Evolutionary conservation across 2,797 vertebrate species (phyloP).

Genomic region (Iguana delicatissima): DNA sequence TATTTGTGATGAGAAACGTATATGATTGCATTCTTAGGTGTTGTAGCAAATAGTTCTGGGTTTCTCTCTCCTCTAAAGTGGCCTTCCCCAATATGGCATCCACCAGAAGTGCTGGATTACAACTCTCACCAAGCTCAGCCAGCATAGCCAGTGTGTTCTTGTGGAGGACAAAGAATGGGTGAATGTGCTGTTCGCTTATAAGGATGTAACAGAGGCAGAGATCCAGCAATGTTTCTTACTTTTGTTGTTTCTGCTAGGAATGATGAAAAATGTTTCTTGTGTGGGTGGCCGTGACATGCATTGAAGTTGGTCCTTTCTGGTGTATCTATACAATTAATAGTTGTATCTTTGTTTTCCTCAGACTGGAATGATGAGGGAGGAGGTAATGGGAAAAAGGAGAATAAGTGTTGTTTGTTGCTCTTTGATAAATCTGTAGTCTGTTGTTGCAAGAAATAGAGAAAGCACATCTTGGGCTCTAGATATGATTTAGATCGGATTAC

Average conservation of each 20-base stretch:
- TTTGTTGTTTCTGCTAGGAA: neutral
- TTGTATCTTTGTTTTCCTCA: neutral
- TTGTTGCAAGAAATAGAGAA: neutral
- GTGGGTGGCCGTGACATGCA: neutral
- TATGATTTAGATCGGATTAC: neutral
- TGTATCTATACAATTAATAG: neutral
- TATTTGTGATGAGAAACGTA: neutral
- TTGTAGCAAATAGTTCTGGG: neutral
- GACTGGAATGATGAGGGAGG: neutral
- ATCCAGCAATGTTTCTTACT: neutral
- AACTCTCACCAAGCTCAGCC: neutral
- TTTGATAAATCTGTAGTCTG: neutral
- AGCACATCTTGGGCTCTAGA: neutral
- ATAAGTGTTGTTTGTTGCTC: neutral
- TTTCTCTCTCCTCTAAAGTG: neutral
- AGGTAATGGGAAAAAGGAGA: neutral
- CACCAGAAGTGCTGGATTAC: neutral
- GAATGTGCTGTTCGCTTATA: neutral
- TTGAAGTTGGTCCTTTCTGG: neutral
- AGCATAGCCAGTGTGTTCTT: too few species aligned
- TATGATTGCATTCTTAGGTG: neutral
- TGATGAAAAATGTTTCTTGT: neutral
- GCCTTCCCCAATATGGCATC: neutral
- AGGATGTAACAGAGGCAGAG: too few species aligned
- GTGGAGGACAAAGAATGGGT: neutral